Conservation (phyloP, 2,113 vertebrate genomes). For the Chloroceryle aenea region DNA sequence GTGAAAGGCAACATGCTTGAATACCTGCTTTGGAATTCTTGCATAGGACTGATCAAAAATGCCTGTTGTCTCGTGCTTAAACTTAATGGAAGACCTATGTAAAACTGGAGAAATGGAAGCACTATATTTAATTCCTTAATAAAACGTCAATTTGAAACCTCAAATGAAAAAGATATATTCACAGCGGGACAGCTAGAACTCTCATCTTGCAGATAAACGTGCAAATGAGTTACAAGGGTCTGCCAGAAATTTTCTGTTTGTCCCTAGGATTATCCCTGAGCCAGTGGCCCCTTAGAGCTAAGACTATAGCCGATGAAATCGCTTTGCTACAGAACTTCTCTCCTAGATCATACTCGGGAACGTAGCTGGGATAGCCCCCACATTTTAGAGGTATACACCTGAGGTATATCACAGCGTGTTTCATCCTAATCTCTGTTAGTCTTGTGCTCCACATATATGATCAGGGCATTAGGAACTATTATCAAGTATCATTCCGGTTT, state of each 20-base stretch:
- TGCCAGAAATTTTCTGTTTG: not conserved
- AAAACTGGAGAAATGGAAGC: not conserved
- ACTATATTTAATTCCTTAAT: not conserved
- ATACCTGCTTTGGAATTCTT: not conserved
- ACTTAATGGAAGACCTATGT: accelerated
- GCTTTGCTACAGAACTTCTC: not conserved
- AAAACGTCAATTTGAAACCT: not conserved
- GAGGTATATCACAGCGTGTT: not conserved
- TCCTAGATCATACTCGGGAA: not conserved
- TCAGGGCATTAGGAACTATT: not conserved
- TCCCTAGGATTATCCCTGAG: not conserved
- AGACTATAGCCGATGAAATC: not conserved
- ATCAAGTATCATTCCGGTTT: not conserved
- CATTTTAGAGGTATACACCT: not conserved
- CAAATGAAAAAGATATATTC: not conserved
- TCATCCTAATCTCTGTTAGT: not conserved
- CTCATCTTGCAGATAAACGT: not conserved
- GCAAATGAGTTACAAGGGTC: not conserved
- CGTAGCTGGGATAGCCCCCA: not conserved
- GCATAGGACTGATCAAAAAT: not conserved
- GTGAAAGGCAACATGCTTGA: not conserved
- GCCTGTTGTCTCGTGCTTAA: not conserved
- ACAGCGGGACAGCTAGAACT: accelerated
- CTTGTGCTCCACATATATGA: not conserved
- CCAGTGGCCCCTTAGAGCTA: not conserved